Percentiles rank a stretch among this genome's conserved stretches.
Evolutionary conservation across 1,140 invertebrate genomes (phyloP).

Genomic region (Caligus rogercresseyi): DNA sequence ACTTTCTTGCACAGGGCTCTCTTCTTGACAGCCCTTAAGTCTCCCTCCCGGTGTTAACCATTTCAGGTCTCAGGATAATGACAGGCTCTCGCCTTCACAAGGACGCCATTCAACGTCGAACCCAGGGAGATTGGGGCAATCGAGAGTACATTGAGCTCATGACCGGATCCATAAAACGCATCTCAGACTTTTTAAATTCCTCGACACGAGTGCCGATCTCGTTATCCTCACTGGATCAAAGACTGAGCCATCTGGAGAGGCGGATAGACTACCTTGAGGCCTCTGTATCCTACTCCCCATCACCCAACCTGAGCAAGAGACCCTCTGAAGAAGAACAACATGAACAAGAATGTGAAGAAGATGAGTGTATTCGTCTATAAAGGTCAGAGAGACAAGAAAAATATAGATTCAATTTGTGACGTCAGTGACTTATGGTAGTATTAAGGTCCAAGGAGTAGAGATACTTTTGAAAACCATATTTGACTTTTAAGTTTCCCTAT

Average conservation of each 20-base stretch:
- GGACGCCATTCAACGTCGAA: background rate
- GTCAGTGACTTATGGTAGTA: too few relatives aligned
- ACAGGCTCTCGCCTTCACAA: background rate
- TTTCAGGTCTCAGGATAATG: too few relatives aligned
- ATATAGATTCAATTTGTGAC: too few relatives aligned
- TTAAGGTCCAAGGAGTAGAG: too few relatives aligned
- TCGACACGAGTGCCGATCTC: background rate
- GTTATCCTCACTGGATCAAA: background rate
- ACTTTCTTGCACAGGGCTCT: too few relatives aligned
- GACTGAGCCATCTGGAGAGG: background rate
- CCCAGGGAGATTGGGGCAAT: constrained; percentile 73
- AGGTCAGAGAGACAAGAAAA: background rate
- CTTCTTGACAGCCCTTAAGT: too few relatives aligned
- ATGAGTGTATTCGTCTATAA: background rate
- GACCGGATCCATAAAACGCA: constrained; percentile 92
- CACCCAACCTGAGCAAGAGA: background rate
- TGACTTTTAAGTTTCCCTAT: too few relatives aligned
- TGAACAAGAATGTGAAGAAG: background rate
- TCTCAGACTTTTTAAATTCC: constrained; percentile 92
- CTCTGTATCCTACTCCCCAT: background rate
- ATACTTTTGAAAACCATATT: too few relatives aligned
- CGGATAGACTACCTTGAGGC: background rate
- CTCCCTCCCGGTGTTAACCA: too few relatives aligned
- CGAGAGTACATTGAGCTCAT: constrained; percentile 97
- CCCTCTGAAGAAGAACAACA: background rate